Evolutionary conservation across 2,113 vertebrate species (phyloP), one percentile per base, ranked within the genome.

Genomic region (Lepus timidus): DNA sequence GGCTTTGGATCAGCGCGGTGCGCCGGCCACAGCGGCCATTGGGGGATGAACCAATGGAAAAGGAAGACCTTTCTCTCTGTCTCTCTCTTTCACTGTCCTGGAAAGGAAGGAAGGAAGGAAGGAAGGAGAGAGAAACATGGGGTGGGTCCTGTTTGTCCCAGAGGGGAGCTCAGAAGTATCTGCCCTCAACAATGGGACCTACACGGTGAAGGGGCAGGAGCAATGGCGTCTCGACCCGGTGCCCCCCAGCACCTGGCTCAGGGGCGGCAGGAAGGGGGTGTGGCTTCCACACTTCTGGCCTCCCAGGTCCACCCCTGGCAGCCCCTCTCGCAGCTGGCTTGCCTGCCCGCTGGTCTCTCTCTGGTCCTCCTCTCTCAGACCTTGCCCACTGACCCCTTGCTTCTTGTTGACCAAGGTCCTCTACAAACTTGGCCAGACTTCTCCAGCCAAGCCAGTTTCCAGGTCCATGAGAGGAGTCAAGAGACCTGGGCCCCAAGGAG

Each of bases 181-280:
- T 31, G 25, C 29, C 7, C 51, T 33, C 8, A 65, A 2, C 17
- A 52, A 4, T 4, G 33, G 64, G 44, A 17, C 80, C 29, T 36
- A 29, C 10, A 1, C 7, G 0, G 55, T 20, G 55, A 58, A 58
- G 19, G 33, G 13, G 4, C 1, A 23, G 2, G 36, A 17, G 29
- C 14, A 2, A 14, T 17, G 25, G 61, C 65, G 23, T 58, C 14
- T 17, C 49, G 44, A 3, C 3, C 12, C 27, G 3, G 1, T 13
- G 39, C 49, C 3, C 2, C 5, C 5, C 14, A 4, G 11, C n/a
- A 1, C 13, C 12, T 2, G 3, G 20, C 7, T 25, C 39, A 61
- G 52, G 31, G 9, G 36, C 0, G 9, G 68, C 65, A 23, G 13
- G 68, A 55, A 33, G 23, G 61, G 52, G 25, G 58, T 19, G 2